Percentiles rank a stretch among this genome's conserved stretches.
Conservation (phyloP, 2,113 vertebrate species). For the Cephalopholis sonnerati region DNA sequence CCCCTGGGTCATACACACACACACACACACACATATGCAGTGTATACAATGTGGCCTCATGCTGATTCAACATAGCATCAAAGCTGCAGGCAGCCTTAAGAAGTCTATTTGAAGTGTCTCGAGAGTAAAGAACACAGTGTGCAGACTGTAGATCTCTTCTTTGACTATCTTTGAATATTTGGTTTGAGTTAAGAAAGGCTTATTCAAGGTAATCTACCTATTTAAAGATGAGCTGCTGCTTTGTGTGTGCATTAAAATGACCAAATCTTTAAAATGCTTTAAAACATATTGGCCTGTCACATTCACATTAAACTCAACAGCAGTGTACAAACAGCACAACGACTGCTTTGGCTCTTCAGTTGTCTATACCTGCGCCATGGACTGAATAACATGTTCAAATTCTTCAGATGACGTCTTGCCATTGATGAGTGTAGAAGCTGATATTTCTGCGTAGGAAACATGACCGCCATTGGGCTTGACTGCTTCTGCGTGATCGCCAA, state of each 20-base stretch:
- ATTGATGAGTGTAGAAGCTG: slow-evolving; percentile 79
- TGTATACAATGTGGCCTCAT: slow-evolving; percentile 9
- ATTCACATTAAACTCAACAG: not conserved
- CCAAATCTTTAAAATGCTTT: not conserved
- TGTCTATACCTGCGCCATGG: slow-evolving; percentile 92
- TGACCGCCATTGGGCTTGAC: slow-evolving; percentile 87
- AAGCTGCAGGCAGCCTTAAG: slow-evolving; percentile 55
- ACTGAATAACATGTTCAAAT: slow-evolving; percentile 89
- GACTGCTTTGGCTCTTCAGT: not conserved
- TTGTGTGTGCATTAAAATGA: not conserved
- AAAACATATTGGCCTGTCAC: not conserved
- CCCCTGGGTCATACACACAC: slow-evolving; percentile 82
- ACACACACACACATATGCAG: too few relatives aligned
- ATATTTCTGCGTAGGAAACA: slow-evolving; percentile 77
- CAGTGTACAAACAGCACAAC: not conserved
- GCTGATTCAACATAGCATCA: slow-evolving; percentile 58
- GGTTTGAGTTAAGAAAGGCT: not conserved
- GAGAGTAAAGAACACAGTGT: slow-evolving; percentile 25
- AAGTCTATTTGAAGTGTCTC: slow-evolving; percentile 68
- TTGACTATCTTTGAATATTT: slow-evolving; percentile 37
- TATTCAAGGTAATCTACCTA: slow-evolving; percentile 12
- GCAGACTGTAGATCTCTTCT: slow-evolving; percentile 11
- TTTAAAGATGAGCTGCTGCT: not conserved
- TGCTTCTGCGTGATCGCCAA: slow-evolving; percentile 81
- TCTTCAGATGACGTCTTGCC: slow-evolving; percentile 87